Evolutionary conservation across 2,888 invertebrate genomes (phyloP).

Genomic region (Euproctis similis): DNA sequence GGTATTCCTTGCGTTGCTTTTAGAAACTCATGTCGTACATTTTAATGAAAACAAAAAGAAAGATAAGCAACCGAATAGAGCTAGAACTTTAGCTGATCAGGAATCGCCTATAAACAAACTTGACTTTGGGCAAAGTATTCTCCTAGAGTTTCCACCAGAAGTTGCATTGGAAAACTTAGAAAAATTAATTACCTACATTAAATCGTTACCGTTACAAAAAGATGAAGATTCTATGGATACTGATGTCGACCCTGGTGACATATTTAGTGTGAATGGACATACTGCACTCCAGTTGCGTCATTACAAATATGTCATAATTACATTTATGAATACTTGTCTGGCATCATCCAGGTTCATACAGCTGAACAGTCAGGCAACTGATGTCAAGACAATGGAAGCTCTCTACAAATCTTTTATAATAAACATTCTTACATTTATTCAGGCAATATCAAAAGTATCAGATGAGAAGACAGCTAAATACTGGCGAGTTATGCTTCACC

Average conservation of each 20-base stretch:
- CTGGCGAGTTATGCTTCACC: conserved; percentile 88
- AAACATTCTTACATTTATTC: conserved; percentile 80
- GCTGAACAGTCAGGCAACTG: conserved; percentile 73
- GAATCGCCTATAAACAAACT: conserved; percentile 74
- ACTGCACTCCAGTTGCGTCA: conserved; percentile 86
- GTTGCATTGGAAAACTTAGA: conserved; percentile 79
- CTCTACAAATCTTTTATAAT: conserved; percentile 83
- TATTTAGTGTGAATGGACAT: conserved; percentile 79
- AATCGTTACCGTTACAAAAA: conserved; percentile 79
- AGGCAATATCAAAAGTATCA: conserved; percentile 77
- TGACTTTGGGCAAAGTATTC: conserved; percentile 81
- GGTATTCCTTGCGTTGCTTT: conserved; percentile 81
- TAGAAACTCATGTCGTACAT: conserved; percentile 82
- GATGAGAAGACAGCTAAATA: conserved; percentile 82
- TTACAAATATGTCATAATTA: conserved; percentile 87
- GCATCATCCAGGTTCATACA: conserved; percentile 81
- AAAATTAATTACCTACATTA: conserved; percentile 79
- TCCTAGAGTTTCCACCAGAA: conserved; percentile 79
- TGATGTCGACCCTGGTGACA: conserved; percentile 54
- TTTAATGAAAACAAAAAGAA: conserved; percentile 65
- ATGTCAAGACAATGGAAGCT: conserved; percentile 70
- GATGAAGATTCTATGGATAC: conserved; percentile 65
- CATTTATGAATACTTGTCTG: conserved; percentile 82
- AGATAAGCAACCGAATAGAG: conserved; percentile 26
- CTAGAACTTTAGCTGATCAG: conserved; percentile 49